Evolutionary conservation across 2,113 vertebrate genomes (phyloP).

Genomic region (Poeciliopsis occidentalis): DNA sequence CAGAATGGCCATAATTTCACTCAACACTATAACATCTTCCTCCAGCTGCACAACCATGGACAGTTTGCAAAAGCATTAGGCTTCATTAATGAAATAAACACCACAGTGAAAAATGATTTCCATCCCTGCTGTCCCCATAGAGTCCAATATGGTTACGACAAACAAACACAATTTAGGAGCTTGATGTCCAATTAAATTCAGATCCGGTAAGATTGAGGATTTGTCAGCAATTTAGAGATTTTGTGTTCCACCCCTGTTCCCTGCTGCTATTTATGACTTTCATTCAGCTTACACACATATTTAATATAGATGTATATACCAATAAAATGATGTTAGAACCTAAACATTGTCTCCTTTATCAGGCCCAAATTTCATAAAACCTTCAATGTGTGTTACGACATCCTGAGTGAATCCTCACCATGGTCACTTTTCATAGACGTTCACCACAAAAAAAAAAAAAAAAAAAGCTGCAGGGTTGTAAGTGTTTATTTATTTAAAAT

Average conservation of each 20-base stretch:
- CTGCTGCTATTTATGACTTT: conserved; percentile 24
- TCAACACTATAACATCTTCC: conserved; percentile 65
- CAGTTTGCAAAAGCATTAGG: conserved; percentile 70
- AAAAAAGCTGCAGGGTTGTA: background rate
- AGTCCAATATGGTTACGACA: conserved; percentile 63
- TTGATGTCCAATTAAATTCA: conserved; percentile 54
- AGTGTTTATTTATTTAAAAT: background rate
- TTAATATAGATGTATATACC: too few species aligned
- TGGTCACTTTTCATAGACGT: conserved; percentile 7
- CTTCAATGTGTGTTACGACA: background rate
- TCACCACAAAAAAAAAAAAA: background rate
- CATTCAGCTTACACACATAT: conserved; percentile 14
- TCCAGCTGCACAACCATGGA: conserved; percentile 56
- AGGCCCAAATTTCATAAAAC: conserved; percentile 6
- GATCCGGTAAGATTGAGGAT: conserved; percentile 37
- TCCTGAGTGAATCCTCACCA: conserved; percentile 21
- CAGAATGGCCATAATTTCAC: conserved; percentile 55
- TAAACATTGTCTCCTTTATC: background rate
- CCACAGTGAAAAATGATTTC: conserved; percentile 72
- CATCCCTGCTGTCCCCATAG: conserved; percentile 67
- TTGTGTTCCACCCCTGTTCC: background rate
- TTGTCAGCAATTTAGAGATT: conserved; percentile 46
- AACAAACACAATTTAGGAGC: conserved; percentile 64
- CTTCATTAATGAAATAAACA: conserved; percentile 76
- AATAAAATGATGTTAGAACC: background rate